A percentile compares a stretch with the other conserved stretches of the same genome.
phyloP scores from a whole-genome alignment of 1,140 invertebrate genomes.

The Ladona fulva region DNA sequence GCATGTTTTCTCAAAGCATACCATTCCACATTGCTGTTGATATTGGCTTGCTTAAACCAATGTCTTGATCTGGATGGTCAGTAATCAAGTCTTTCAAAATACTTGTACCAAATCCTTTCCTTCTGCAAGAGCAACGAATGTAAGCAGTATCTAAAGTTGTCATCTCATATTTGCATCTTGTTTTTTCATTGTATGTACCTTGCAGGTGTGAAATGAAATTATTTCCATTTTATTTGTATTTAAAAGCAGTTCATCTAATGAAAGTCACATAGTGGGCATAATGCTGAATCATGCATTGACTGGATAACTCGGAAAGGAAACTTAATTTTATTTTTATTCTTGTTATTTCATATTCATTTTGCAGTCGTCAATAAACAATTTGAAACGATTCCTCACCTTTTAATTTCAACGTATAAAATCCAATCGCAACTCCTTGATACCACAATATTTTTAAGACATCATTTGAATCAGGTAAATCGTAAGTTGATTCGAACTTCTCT shows the following conservation, averaged over 20 bases:
- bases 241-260: too few species aligned
- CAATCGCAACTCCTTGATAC: constrained; percentile 25
- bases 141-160: constrained; percentile 34
- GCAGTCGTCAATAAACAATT: background rate
- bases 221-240: too few species aligned
- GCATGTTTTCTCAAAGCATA: constrained; percentile 17
- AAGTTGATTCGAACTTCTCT: constrained; percentile 22
- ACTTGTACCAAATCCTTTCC: constrained; percentile 27
- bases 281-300: too few species aligned
- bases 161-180: constrained; percentile 28
- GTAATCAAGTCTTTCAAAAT: constrained; percentile 26
- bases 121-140: constrained; percentile 25
- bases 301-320: too few species aligned
- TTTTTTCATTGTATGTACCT: constrained; percentile 28
- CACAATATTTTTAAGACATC: constrained; percentile 28
- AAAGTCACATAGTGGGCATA: too few species aligned
- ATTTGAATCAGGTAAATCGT: constrained; percentile 24
- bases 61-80: constrained; percentile 26
- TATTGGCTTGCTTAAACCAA: constrained; percentile 32
- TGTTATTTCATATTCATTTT: background rate
- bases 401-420: constrained; percentile 29
- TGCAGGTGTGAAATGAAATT: background rate
- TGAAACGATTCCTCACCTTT: constrained; percentile 25
- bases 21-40: constrained; percentile 32
- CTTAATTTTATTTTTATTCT: too few species aligned